Conservation (phyloP, 2,888 invertebrate genomes). For the Cosmorhoe ocellata region DNA sequence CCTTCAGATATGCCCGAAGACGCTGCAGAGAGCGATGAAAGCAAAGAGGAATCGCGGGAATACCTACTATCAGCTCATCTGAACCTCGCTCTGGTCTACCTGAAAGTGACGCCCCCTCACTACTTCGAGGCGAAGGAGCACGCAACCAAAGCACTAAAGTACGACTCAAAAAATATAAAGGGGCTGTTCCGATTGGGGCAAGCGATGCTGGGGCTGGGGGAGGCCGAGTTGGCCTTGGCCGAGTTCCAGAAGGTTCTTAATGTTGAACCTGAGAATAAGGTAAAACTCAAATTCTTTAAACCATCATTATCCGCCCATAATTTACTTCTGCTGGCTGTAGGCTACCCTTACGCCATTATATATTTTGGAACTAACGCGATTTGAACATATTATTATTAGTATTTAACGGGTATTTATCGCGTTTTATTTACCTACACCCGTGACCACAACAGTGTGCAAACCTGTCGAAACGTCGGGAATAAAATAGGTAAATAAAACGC, state of each 20-base stretch:
- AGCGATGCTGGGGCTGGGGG: slow-evolving; percentile 88
- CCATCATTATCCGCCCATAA: too few relatives aligned
- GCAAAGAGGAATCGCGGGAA: slow-evolving; percentile 53
- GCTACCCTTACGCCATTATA: too few relatives aligned
- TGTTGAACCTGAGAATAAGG: slow-evolving; percentile 92
- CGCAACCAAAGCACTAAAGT: slow-evolving; percentile 89
- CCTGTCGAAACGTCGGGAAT: too few relatives aligned
- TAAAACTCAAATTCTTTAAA: slow-evolving; percentile 36
- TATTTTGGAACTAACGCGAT: too few relatives aligned
- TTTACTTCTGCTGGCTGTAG: too few relatives aligned
- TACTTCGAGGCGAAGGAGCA: slow-evolving; percentile 86
- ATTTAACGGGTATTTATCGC: too few relatives aligned
- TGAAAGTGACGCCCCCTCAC: slow-evolving; percentile 87
- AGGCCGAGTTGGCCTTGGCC: slow-evolving; percentile 88
- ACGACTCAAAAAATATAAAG: slow-evolving; percentile 91
- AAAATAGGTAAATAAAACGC: too few relatives aligned
- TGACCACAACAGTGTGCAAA: too few relatives aligned
- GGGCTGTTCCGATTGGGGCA: slow-evolving; percentile 94
- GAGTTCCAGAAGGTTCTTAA: slow-evolving; percentile 90
- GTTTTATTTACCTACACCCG: too few relatives aligned
- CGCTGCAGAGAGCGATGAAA: slow-evolving; percentile 49
- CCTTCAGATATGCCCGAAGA: slow-evolving; percentile 57
- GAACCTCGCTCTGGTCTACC: slow-evolving; percentile 91
- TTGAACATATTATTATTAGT: too few relatives aligned
- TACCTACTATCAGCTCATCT: slow-evolving; percentile 87